phyloP scores from a whole-genome alignment of 2,888 invertebrate genomes.

The Lamproptera curius region DNA sequence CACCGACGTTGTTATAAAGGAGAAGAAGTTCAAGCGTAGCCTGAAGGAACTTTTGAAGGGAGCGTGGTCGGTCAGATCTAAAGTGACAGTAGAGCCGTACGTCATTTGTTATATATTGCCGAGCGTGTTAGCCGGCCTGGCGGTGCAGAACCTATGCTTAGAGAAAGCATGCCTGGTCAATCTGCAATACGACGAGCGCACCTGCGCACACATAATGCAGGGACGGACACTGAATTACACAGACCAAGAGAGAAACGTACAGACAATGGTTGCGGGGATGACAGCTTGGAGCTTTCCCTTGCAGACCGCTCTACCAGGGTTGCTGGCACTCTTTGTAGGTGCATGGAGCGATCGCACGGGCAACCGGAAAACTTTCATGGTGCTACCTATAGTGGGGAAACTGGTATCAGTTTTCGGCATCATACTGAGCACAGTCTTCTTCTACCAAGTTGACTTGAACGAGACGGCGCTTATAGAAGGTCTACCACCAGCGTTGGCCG shows the following conservation, averaged over 20 bases:
- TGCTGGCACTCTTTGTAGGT: conserved; percentile 77
- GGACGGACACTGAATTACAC: conserved; percentile 58
- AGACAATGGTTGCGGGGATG: conserved; percentile 76
- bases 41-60: conserved; percentile 60
- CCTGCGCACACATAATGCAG: conserved; percentile 73
- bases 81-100: conserved; percentile 82
- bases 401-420: conserved; percentile 73
- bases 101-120: conserved; percentile 82
- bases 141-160: conserved; percentile 74
- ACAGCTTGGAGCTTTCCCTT: conserved; percentile 78
- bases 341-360: conserved; percentile 82
- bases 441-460: conserved; percentile 73
- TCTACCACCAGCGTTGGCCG: conserved; percentile 79
- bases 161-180: conserved; percentile 80
- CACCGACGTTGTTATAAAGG: conserved; percentile 49
- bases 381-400: conserved; percentile 79
- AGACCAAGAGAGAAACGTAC: conserved; percentile 66
- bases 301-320: conserved; percentile 76
- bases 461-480: conserved; percentile 76
- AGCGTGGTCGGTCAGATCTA: conserved; percentile 60
- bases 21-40: conserved; percentile 53
- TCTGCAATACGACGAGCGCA: conserved; percentile 68
- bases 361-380: conserved; percentile 78
- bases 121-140: conserved; percentile 81
- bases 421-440: conserved; percentile 77